Evolutionary conservation across 2,888 invertebrate species (phyloP), one percentile per base, ranked within the genome.

Genomic region (Hypercompe scribonia): DNA sequence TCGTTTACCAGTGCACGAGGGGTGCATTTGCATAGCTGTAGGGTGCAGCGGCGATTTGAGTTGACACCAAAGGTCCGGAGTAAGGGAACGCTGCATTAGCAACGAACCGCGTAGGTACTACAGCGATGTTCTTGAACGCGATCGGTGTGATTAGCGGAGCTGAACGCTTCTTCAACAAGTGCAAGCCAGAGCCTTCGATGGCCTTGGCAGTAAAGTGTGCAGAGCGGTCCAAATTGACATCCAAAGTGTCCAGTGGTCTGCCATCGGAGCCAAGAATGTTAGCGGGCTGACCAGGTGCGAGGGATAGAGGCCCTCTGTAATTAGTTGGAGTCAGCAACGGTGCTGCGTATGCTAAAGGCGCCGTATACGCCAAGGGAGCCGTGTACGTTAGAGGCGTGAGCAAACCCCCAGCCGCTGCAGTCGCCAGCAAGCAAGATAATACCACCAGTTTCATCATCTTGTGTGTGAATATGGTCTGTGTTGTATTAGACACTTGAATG

Each of bases 381-480:
- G 15, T 15, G 28, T 58, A 68, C 11, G 83, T 79, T 72, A 82
- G 66, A 65, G 71, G 80, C 50, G 81, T 76, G 75, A 88, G 34
- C 46, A 83, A 81, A 63, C 86, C 78, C 34, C 97, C 96, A 76
- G 95, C 93, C 82, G 95, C 96, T 81, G 96, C 92, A 81, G 96
- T 96, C 90, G 96, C 96, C 90, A 97, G 83, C 85, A 97, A 89
- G 93, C 96, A 96, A 88, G 96, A 96, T 94, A 97, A 96, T 91
- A 96, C 96, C 95, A 96, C 96, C 96, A 96, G 90, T 88, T 95
- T 95, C 90, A 95, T 89, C 96, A 96, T 96, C 83, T 86, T 94
- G 91, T 84, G 78, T 66, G 66, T 70, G 72, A 73, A 54, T 89
- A 88, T 90, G 93, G 94, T 94, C 94, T 95, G 95, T 95, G 93